Percentiles rank a stretch among this genome's conserved stretches.
phyloP scores from a whole-genome alignment of 2,888 invertebrate species.

The Hartigia nigra region DNA sequence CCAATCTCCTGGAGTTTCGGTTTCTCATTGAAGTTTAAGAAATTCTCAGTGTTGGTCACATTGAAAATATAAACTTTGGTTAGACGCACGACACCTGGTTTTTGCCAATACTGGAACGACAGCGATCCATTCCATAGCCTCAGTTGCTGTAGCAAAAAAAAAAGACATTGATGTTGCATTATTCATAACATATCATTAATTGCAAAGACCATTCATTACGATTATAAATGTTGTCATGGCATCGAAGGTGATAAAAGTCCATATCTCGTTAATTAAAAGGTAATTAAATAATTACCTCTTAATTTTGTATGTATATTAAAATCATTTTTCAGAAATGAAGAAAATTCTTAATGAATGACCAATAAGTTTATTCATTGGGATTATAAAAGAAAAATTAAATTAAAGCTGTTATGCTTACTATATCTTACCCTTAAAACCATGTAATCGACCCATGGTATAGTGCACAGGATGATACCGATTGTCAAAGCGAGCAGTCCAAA shows the following conservation, averaged over 20 bases:
- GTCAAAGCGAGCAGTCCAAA: constrained; percentile 85
- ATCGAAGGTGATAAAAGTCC: neutral
- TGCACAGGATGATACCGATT: constrained; percentile 82
- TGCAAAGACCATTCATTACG: neutral
- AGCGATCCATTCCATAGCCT: constrained; percentile 86
- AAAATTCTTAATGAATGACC: too few relatives aligned
- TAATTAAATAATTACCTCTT: neutral
- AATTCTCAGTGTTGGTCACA: constrained; percentile 86
- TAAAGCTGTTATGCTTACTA: neutral
- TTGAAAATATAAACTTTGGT: constrained; percentile 92
- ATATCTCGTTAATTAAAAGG: neutral
- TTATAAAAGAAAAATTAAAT: constrained; percentile 17
- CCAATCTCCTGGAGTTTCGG: constrained; percentile 86
- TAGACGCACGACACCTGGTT: constrained; percentile 83
- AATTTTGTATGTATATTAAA: too few relatives aligned
- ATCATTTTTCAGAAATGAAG: too few relatives aligned
- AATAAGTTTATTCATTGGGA: neutral
- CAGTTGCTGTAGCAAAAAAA: constrained; percentile 74
- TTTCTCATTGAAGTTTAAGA: constrained; percentile 80
- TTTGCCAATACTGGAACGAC: constrained; percentile 90
- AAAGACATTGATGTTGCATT: neutral
- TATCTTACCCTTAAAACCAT: constrained; percentile 81
- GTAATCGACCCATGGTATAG: constrained; percentile 90
- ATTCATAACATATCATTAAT: neutral
- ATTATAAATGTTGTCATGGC: neutral